Conservation (phyloP, 2,797 vertebrate genomes). For the Myotis findleyi region DNA sequence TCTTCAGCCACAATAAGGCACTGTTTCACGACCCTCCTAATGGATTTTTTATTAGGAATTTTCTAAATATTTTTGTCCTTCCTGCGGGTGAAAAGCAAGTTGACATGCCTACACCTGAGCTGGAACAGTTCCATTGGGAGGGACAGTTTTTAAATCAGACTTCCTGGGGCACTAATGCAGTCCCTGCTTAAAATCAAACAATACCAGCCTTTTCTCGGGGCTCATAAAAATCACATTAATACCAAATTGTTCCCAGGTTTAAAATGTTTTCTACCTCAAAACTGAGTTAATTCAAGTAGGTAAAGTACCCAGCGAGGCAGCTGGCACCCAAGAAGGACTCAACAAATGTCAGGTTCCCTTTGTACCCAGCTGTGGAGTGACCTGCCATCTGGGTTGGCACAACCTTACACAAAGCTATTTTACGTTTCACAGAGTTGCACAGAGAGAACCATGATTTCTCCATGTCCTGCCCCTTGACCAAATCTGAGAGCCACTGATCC, state of each 20-base stretch:
- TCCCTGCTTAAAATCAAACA: background rate
- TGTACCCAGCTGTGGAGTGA: background rate
- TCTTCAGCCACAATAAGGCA: background rate
- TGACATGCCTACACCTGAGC: background rate
- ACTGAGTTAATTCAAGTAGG: background rate
- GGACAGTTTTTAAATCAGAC: background rate
- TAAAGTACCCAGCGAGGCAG: background rate
- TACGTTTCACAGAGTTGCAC: background rate
- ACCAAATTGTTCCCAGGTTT: background rate
- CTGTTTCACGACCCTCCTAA: background rate
- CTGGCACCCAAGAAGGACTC: background rate
- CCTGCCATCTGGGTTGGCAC: background rate
- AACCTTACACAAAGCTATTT: background rate
- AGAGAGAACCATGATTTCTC: background rate
- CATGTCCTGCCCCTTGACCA: background rate
- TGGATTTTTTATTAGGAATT: background rate
- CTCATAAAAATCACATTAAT: slow-evolving; percentile 35
- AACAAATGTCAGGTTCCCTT: background rate
- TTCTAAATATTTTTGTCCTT: background rate
- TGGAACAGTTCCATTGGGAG: accelerated
- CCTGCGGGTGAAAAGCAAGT: background rate
- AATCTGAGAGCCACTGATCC: background rate
- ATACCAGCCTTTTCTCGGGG: background rate
- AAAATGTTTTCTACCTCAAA: slow-evolving; percentile 44
- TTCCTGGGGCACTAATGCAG: background rate